A percentile compares a stretch with the other conserved stretches of the same genome.
These are phyloP conservation scores for Paramisgurnus dabryanus DNA, from an alignment of 2,113 vertebrate species.

Conservation along the genomic window DNA sequence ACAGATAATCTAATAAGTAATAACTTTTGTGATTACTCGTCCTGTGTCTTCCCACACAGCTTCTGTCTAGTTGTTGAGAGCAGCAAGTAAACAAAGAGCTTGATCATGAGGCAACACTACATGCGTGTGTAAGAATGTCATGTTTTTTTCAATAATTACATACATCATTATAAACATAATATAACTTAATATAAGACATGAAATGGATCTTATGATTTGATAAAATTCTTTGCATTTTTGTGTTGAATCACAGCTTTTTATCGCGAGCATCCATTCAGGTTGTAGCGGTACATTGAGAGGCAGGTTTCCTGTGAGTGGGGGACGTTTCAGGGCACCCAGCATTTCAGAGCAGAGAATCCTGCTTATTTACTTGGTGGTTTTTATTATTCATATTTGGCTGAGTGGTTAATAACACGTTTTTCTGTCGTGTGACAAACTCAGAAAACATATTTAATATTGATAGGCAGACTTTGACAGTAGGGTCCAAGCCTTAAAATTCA, in stretches of 20 bases:
- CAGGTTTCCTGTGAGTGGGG: too few species aligned
- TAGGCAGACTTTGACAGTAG: too few species aligned
- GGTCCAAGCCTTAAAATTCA: too few species aligned
- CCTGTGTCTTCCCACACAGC: constrained; percentile 38
- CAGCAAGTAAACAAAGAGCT: constrained; percentile 48
- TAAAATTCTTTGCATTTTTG: neutral
- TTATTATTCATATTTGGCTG: too few species aligned
- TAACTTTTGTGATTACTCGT: constrained; percentile 13
- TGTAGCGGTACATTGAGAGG: too few species aligned
- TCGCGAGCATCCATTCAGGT: too few species aligned
- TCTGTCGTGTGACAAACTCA: too few species aligned
- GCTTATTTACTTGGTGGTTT: too few species aligned
- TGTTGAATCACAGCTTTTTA: neutral
- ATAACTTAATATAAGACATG: neutral
- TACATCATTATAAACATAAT: neutral
- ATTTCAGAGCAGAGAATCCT: too few species aligned
- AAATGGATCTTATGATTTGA: constrained; percentile 9
- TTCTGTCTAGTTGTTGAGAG: constrained; percentile 35
- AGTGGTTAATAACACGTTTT: too few species aligned
- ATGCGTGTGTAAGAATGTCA: neutral
- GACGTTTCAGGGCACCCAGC: too few species aligned
- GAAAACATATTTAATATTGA: too few species aligned
- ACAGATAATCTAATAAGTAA: neutral
- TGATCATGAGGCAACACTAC: constrained; percentile 24
- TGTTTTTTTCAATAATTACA: neutral